Evolutionary conservation across 1,140 invertebrate species (phyloP), one percentile per base, ranked within the genome.

Genomic region (Trichogramma pretiosum): DNA sequence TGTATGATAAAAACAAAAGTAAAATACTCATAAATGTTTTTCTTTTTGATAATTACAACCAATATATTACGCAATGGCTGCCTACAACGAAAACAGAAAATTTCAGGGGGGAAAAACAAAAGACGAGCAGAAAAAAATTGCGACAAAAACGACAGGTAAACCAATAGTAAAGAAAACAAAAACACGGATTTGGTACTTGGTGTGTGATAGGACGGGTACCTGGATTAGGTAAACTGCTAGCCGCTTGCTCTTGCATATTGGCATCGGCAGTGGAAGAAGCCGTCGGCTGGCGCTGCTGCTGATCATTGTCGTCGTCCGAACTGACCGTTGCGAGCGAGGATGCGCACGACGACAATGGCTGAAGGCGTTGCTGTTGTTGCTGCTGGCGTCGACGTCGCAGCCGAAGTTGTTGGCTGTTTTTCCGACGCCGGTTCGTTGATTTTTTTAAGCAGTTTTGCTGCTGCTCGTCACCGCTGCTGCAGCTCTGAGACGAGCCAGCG

Each of bases 111-210:
- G n/a, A n/a, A n/a, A n/a, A n/a, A n/a, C n/a, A n/a, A n/a, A n/a
- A n/a, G n/a, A n/a, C n/a, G n/a, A n/a, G n/a, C n/a, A n/a, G n/a
- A n/a, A 34, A 34, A n/a, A n/a, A n/a, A n/a, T 16, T 34, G 16
- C 4, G 10, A n/a, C n/a, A n/a, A n/a, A 8, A 28, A 35, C 37
- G 17, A 8, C 2, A 11, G 16, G 19, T 19, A 22, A 22, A 23
- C 5, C n/a, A 23, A 23, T 23, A 13, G 32, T 14, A 16, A 19
- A 33, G 10, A 33, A 13, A 13, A 35, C 17, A 24, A 11, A 11
- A 11, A 28, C 24, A 11, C 5, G 5, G 24, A 11, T 28, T 83
- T 35, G 85, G 82, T 64, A 96, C 78, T 75, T 97, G 93, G 73
- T 83, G 92, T n/a, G n/a, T 98, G 75, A 52, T 54, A 37, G 54